Conservation (phyloP, 2,888 invertebrate genomes). For the Calliopum simillimum region DNA sequence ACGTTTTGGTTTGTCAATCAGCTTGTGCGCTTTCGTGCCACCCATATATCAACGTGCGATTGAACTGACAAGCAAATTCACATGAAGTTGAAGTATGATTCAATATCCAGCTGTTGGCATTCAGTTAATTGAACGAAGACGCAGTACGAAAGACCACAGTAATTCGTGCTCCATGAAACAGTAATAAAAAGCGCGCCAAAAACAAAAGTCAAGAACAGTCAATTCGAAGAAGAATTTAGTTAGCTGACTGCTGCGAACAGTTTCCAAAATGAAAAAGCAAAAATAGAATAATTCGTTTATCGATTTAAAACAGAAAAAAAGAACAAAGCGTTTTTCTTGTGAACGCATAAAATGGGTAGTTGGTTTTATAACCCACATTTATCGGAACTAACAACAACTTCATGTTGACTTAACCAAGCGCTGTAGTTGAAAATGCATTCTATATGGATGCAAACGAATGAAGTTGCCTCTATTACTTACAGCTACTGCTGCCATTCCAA, state of each 20-base stretch:
- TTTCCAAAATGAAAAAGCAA: no score
- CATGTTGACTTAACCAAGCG: no score
- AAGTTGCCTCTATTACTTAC: conserved; percentile 1
- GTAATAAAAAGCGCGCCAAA: conserved; percentile 11
- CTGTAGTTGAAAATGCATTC: background rate
- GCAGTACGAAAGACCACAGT: background rate
- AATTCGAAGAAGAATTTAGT: background rate
- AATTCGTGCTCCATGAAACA: conserved; percentile 16
- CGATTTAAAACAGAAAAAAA: no score
- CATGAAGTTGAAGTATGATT: conserved; percentile 1
- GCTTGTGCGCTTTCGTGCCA: background rate
- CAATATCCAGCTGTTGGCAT: background rate
- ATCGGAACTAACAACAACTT: no score
- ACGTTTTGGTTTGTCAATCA: conserved; percentile 29
- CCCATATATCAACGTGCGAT: conserved; percentile 12
- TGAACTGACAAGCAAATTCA: background rate
- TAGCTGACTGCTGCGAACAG: no score
- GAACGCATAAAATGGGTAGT: no score
- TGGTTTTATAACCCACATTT: no score
- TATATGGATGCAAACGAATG: background rate
- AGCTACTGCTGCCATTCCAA: background rate
- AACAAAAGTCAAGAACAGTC: conserved; percentile 1
- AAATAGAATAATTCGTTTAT: no score
- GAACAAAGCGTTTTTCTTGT: no score
- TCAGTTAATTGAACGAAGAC: background rate